These are phyloP conservation scores for Bradypus variegatus DNA, from an alignment of 2,797 vertebrate species.

Conservation along the genomic window DNA sequence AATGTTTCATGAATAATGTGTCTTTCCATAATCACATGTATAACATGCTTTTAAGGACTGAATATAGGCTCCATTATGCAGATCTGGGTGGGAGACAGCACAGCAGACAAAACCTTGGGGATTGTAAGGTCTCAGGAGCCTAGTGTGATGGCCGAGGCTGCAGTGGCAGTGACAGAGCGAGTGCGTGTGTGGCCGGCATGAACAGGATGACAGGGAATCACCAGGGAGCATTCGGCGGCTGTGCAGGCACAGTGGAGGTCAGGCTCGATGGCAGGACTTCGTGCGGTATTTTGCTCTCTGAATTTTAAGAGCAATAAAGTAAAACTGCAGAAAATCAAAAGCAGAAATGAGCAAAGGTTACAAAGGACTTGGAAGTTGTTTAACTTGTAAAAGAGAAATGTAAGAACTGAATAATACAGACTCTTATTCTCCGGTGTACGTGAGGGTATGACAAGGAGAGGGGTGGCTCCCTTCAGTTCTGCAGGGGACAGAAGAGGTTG, in stretches of 20 bases:
- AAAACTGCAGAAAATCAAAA: slow-evolving; percentile 34
- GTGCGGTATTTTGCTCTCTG: background rate
- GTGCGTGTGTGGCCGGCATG: accelerated
- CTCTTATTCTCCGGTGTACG: background rate
- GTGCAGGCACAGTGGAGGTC: slow-evolving; percentile 24
- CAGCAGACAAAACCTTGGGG: slow-evolving; percentile 2
- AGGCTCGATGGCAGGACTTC: background rate
- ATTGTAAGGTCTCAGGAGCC: background rate
- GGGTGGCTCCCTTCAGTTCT: background rate
- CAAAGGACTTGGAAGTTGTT: background rate
- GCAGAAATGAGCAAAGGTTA: slow-evolving; percentile 43
- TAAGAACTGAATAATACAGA: background rate
- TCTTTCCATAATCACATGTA: background rate
- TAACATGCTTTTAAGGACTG: background rate
- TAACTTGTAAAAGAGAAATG: slow-evolving; percentile 4
- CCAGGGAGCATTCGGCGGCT: background rate
- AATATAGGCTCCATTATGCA: background rate
- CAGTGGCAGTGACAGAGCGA: background rate
- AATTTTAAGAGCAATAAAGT: slow-evolving; percentile 54
- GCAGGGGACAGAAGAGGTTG: background rate
- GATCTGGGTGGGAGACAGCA: background rate
- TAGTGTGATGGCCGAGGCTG: background rate
- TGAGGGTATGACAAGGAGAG: background rate
- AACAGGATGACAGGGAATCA: background rate
- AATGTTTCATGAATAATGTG: background rate